A percentile compares a stretch with the other conserved stretches of the same genome.
phyloP scores from a whole-genome alignment of 2,113 vertebrate species.

The Struthio camelus region DNA sequence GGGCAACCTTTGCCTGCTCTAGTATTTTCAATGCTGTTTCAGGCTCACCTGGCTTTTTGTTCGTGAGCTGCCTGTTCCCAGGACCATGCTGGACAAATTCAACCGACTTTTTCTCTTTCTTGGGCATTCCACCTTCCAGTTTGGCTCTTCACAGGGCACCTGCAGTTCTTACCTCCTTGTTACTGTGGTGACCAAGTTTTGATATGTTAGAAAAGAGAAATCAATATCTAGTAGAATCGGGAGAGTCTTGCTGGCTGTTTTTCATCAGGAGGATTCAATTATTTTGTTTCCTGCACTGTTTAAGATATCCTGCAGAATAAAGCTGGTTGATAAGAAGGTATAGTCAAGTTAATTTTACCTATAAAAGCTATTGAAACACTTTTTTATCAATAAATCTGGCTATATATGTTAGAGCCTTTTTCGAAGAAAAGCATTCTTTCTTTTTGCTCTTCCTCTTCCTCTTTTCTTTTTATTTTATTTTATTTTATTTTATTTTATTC shows the following conservation, averaged over 20 bases:
- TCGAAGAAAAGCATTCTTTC: not conserved
- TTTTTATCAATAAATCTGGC: not conserved
- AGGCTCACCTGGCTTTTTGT: not conserved
- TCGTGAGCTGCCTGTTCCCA: not conserved
- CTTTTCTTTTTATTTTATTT: not conserved
- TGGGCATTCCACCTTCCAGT: not conserved
- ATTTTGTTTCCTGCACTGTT: not conserved
- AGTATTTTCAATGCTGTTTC: accelerated
- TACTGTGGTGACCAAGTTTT: not conserved
- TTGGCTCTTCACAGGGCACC: not conserved
- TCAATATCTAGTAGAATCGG: not conserved
- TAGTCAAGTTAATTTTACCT: not conserved
- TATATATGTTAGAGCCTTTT: not conserved
- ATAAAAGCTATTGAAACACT: not conserved
- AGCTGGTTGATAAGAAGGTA: not conserved
- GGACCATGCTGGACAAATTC: not conserved
- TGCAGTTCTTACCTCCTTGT: not conserved
- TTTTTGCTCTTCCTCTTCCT: not conserved
- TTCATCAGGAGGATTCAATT: not conserved
- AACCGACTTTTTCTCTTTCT: not conserved
- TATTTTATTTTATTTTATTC: not conserved
- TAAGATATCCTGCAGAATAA: not conserved
- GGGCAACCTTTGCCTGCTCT: not conserved
- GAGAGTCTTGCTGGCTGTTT: not conserved
- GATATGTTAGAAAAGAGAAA: not conserved